Evolutionary conservation across 1,140 invertebrate species (phyloP), one percentile per base, ranked within the genome.

Genomic region (Rhagoletis zephyria): DNA sequence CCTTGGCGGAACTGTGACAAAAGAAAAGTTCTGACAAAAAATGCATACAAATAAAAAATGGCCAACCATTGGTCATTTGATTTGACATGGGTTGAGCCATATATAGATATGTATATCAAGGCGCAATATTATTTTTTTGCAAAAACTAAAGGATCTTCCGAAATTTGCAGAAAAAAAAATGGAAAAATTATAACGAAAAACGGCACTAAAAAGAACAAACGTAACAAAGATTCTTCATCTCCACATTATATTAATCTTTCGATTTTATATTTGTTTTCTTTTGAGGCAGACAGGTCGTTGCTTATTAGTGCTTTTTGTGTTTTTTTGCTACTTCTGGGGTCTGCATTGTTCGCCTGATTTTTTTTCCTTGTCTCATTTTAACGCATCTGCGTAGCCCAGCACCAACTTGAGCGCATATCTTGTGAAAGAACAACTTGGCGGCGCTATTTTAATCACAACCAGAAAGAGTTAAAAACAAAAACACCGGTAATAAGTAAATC

Each of bases 371-470:
- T 45, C 59, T 60, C 9, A 4, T 40, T 30, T 48, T 16, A 48
- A 48, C 3, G 67, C 67, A n/a, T 14, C 67, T 74, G 42, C 42
- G 67, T 63, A n/a, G 61, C 16, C 10, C 9, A 7, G 61, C 16
- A 63, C 12, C 64, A 67, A 3, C 64, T 14, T 74, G 67, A 42
- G 56, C 74, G 74, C 74, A 81, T 56, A 81, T 56, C 74, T 81
- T 56, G 30, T 81, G 74, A 59, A 30, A 56, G 74, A 81, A 81
- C 74, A 59, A 81, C 48, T 81, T 81, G 48, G 48, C 74, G 74
- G 74, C 74, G 48, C 74, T 56, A 81, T 81, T 81, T 81, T 81
- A 81, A 81, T 81, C 74, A 81, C 74, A 81, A 56, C 6, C 48
- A 81, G 42, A 42, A 56, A 81, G 16, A 81, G 19, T 81, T n/a